Conservation (phyloP, 1,140 invertebrate species). For the Ostrea denselamellosa region DNA sequence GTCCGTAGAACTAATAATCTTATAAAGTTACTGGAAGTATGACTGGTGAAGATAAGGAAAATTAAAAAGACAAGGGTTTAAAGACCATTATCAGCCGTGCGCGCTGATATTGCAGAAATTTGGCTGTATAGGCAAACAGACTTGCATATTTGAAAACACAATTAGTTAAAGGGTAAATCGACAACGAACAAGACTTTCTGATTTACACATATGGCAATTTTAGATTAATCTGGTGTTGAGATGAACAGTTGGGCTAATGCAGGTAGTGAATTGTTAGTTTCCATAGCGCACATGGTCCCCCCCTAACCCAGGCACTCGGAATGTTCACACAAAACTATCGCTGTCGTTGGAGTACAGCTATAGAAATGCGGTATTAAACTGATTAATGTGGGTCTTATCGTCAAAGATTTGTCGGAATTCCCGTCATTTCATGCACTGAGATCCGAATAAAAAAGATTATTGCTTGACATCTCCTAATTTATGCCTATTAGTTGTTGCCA, state of each 20-base stretch:
- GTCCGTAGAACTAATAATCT: not conserved
- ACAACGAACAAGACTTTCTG: slow-evolving; percentile 4
- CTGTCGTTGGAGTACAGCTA: not conserved
- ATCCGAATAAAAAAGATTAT: slow-evolving; percentile 35
- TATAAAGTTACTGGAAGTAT: not conserved
- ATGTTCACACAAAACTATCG: slow-evolving; percentile 37
- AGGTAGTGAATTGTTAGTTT: not conserved
- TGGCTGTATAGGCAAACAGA: not conserved
- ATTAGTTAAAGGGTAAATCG: not conserved
- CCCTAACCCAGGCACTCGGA: not conserved
- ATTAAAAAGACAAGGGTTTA: not conserved
- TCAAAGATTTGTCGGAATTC: slow-evolving; percentile 29
- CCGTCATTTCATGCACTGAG: slow-evolving; percentile 17
- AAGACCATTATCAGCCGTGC: not conserved
- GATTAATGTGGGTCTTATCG: slow-evolving; percentile 1
- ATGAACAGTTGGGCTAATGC: not conserved
- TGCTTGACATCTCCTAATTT: slow-evolving; percentile 28
- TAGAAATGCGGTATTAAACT: slow-evolving; percentile 29
- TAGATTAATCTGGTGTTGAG: slow-evolving; percentile 1
- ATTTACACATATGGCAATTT: slow-evolving; percentile 19
- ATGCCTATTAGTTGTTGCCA: slow-evolving; percentile 36
- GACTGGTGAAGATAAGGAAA: not conserved
- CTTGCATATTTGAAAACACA: slow-evolving; percentile 10
- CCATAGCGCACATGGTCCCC: not conserved
- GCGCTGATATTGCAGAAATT: not conserved